A percentile compares a stretch with the other conserved stretches of the same genome.
Evolutionary conservation across 2,113 vertebrate genomes (phyloP).

Genomic region (Calidris pugnax): DNA sequence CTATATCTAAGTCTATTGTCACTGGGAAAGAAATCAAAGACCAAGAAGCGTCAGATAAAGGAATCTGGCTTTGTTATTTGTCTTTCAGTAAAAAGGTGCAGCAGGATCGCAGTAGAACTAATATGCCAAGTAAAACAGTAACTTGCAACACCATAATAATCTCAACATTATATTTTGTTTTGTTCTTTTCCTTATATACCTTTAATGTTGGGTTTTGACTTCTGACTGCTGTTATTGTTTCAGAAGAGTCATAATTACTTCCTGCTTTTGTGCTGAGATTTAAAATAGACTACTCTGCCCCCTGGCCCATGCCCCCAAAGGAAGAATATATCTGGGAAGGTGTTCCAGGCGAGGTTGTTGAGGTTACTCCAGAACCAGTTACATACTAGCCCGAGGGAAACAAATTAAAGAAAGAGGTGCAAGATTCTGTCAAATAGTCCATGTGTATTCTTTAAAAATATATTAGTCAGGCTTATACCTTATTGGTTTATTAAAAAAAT

Average conservation of each 20-base stretch:
- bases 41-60: background rate
- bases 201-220: background rate
- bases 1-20: background rate
- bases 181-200: background rate
- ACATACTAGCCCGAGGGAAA: background rate
- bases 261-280: background rate
- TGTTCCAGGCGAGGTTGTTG: conserved; percentile 24
- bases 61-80: background rate
- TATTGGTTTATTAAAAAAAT: background rate
- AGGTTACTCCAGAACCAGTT: conserved; percentile 35
- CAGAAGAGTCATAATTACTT: background rate
- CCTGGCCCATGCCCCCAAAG: background rate
- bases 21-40: background rate
- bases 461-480: background rate
- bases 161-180: background rate
- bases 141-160: background rate
- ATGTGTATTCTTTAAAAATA: conserved; percentile 24
- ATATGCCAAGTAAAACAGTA: background rate
- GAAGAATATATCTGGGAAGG: background rate
- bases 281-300: background rate
- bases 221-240: background rate
- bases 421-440: background rate
- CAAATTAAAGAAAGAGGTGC: conserved; percentile 19
- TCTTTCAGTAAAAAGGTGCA: background rate
- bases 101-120: background rate